Evolutionary conservation across 2,888 invertebrate species (phyloP), one percentile per base, ranked within the genome.

Genomic region (Belgica antarctica): DNA sequence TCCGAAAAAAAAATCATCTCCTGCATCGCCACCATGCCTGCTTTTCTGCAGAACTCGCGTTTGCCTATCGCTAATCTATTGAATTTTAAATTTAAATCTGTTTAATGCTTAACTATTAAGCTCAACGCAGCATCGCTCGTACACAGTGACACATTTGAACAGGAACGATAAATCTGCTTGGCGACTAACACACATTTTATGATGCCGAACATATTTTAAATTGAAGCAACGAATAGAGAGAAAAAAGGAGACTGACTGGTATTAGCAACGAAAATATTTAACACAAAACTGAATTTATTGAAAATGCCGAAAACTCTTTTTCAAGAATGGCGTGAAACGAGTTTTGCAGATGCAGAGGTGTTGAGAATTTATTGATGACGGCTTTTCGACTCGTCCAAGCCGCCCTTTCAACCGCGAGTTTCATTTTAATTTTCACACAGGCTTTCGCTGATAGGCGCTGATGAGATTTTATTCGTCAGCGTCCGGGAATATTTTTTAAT

Each of bases 101-200:
- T 70, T 70, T 70, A 70, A 70, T 70, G 70, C 70, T 70, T 41
- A 70, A 68, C 68, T 70, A 70, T 70, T 70, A 70, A 61, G 61
- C 70, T 61, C 57, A 70, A 25, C 59, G 52, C 52, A 15, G 52
- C 52, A 52, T 41, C 41, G 41, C 12, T 41, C 15, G 41, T 15
- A 41, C 41, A 41, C 12, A 41, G 41, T 41, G 41, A 41, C 41
- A 41, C 41, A 41, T 41, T 12, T 15, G 15, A 5, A 41, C 41
- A n/a, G 41, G 22, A 52, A 41, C 41, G 15, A 66, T 47, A 66
- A 66, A 66, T 66, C 66, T 66, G 47, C 52, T 66, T 66, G 47
- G 41, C 66, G 47, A 41, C 27, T 41, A 66, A 47, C 66, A 66
- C 52, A 47, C 52, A 66, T 66, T 66, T 66, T 52, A 52, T 66